phyloP scores from a whole-genome alignment of 30 jellyfish, hydroid and myxozoan species.

The Turritopsis rubra region DNA sequence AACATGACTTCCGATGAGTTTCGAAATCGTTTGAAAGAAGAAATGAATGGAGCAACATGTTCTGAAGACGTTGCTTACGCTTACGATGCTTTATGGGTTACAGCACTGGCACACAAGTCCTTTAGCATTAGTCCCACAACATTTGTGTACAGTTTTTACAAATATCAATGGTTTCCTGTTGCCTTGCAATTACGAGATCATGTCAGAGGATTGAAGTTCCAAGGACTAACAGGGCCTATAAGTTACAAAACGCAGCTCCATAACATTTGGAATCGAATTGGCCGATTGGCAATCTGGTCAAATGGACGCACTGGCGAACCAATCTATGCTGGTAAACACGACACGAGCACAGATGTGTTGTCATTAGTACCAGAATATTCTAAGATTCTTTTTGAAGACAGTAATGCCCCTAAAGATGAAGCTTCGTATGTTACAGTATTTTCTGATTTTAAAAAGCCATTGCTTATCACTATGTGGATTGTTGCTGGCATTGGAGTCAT shows the following conservation, averaged over 20 bases:
- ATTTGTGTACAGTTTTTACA: background rate
- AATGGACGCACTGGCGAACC: background rate
- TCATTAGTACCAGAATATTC: background rate
- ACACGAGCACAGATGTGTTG: background rate
- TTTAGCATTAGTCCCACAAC: background rate
- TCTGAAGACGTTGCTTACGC: conserved; percentile 56
- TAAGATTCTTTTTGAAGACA: background rate
- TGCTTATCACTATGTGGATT: conserved; percentile 14
- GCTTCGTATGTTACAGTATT: background rate
- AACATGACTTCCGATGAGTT: conserved; percentile 37
- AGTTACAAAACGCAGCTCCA: background rate
- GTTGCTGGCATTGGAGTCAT: background rate
- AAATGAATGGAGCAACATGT: background rate
- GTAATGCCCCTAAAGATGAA: background rate
- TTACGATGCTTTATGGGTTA: conserved; percentile 67
- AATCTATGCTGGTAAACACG: conserved; percentile 14
- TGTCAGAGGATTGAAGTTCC: conserved; percentile 24
- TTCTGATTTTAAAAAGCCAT: conserved; percentile 13
- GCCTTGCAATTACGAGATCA: conserved; percentile 3
- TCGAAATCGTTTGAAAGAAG: background rate
- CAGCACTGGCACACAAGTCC: conserved; percentile 28
- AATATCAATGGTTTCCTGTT: background rate
- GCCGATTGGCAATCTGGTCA: conserved; percentile 4
- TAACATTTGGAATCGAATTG: background rate
- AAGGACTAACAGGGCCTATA: conserved; percentile 36